Evolutionary conservation across 2,797 vertebrate species (phyloP).

Genomic region (Microtus agrestis): DNA sequence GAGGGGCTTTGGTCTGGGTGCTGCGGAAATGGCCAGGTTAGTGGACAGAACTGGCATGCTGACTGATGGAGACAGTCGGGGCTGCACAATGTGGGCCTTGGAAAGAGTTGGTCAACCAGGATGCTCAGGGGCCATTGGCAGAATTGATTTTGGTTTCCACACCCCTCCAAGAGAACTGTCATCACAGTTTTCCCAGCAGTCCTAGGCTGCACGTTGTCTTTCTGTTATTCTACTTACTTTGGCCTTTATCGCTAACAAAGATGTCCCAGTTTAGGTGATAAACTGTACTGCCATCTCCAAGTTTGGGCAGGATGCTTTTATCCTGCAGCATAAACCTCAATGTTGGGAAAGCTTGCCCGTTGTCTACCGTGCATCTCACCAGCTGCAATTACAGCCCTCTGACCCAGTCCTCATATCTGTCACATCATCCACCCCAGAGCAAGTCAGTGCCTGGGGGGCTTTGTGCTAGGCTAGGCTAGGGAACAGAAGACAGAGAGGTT

Average conservation of each 20-base stretch:
- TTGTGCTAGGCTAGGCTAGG: not conserved
- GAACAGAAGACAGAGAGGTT: not conserved
- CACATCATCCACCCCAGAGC: not conserved
- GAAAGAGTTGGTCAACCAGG: not conserved
- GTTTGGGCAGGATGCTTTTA: not conserved
- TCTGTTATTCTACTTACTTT: not conserved
- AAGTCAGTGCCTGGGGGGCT: fast-evolving
- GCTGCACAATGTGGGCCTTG: not conserved
- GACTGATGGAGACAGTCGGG: not conserved
- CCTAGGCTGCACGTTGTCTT: not conserved
- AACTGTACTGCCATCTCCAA: not conserved
- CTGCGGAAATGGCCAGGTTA: not conserved
- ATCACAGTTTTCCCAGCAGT: too few species aligned
- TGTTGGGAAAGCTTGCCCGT: not conserved
- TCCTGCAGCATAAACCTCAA: not conserved
- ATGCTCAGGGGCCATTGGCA: not conserved
- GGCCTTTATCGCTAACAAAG: not conserved
- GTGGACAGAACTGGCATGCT: not conserved
- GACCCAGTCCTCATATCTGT: fast-evolving
- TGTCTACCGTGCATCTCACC: not conserved
- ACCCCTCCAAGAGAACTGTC: not conserved
- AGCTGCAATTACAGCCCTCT: not conserved
- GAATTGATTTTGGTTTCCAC: not conserved
- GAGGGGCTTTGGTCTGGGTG: not conserved
- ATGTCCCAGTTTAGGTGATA: not conserved